A percentile compares a stretch with the other conserved stretches of the same genome.
Conservation (phyloP, 1,140 invertebrate genomes). For the Phthorimaea operculella region DNA sequence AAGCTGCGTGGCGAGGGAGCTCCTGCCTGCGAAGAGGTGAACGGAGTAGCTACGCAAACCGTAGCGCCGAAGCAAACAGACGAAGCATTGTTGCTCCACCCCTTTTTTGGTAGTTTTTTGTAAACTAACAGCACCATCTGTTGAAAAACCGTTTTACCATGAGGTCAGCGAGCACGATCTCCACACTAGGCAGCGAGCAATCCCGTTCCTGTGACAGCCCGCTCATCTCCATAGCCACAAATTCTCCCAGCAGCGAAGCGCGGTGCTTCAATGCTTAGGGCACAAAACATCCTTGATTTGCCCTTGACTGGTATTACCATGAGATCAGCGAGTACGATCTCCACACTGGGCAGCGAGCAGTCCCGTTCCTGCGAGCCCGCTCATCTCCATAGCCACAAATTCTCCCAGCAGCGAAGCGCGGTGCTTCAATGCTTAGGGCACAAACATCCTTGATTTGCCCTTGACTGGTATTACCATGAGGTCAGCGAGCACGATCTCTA, state of each 20-base stretch:
- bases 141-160: too few relatives aligned
- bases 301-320: too few relatives aligned
- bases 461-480: constrained; percentile 62
- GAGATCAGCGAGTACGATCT: constrained; percentile 63
- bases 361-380: constrained; percentile 48
- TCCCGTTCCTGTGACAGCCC: constrained; percentile 46
- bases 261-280: constrained; percentile 40
- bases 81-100: too few relatives aligned
- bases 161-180: constrained; percentile 63
- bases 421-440: constrained; percentile 42
- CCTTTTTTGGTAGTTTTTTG: too few relatives aligned
- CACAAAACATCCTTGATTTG: too few relatives aligned
- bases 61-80: too few relatives aligned
- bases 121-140: too few relatives aligned
- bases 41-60: too few relatives aligned
- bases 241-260: constrained; percentile 58
- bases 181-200: constrained; percentile 60
- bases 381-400: constrained; percentile 68
- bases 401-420: constrained; percentile 52
- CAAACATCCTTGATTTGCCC: too few relatives aligned
- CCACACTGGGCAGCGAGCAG: constrained; percentile 61
- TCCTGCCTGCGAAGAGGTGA: too few relatives aligned
- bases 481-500: constrained; percentile 63
- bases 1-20: too few relatives aligned
- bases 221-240: constrained; percentile 67